phyloP scores from a whole-genome alignment of 2,888 invertebrate species.

The Busseola fusca region DNA sequence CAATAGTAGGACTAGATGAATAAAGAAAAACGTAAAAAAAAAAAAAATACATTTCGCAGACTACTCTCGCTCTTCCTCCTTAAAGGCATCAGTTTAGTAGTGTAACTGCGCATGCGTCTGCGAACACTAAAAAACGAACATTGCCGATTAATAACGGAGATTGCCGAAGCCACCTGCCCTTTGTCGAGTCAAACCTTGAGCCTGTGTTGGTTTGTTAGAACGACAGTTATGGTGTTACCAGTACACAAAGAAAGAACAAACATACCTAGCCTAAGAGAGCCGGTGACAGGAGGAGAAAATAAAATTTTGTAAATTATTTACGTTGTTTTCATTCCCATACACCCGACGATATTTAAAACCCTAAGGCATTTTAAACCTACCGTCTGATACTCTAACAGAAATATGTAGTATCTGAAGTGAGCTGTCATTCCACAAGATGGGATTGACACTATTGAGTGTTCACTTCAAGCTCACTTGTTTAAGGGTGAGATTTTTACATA shows the following conservation, averaged over 20 bases:
- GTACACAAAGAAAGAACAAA: conserved; percentile 85
- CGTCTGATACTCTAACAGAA: no score
- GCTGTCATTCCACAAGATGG: no score
- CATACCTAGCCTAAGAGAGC: conserved; percentile 84
- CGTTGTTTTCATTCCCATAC: conserved; percentile 70
- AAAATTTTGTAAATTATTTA: conserved; percentile 87
- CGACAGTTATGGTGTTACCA: conserved; percentile 87
- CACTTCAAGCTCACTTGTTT: no score
- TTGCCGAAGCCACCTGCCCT: conserved; percentile 19
- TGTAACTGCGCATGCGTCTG: not conserved
- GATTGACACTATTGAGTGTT: no score
- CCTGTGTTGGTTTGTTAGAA: conserved; percentile 72
- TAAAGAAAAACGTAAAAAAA: no score
- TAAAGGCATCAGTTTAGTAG: not conserved
- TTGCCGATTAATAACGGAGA: conserved; percentile 9
- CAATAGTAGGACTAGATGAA: no score
- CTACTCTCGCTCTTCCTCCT: not conserved
- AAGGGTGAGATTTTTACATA: no score
- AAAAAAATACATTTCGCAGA: not conserved
- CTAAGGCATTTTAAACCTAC: no score
- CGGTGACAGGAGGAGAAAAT: conserved; percentile 83
- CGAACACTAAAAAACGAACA: not conserved
- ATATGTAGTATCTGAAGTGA: no score
- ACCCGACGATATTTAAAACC: no score
- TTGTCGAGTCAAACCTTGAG: conserved; percentile 62